Conservation (phyloP, 2,888 invertebrate genomes). For the Tenthredo distinguenda region DNA sequence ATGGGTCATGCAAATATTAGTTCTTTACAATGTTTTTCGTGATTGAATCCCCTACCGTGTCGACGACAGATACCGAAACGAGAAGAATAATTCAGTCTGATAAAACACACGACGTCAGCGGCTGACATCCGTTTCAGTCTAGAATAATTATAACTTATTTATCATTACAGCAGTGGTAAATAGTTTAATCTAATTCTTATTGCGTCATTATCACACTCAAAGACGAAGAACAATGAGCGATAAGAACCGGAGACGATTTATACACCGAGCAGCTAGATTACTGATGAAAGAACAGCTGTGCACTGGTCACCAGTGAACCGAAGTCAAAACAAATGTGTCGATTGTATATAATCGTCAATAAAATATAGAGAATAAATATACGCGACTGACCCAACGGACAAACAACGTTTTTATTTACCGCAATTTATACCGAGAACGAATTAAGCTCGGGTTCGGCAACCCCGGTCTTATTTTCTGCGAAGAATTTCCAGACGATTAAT, state of each 20-base stretch:
- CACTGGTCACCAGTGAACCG: slow-evolving; percentile 17
- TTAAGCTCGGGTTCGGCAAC: background rate
- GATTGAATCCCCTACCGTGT: background rate
- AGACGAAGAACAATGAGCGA: background rate
- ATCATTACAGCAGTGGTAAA: background rate
- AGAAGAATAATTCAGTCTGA: background rate
- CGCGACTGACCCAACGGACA: background rate
- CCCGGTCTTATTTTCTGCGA: background rate
- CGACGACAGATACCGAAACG: background rate
- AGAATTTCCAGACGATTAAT: background rate
- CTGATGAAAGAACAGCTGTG: background rate
- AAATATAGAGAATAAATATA: background rate
- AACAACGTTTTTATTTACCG: background rate
- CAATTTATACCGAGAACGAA: background rate
- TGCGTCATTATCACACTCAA: background rate
- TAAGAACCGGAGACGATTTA: slow-evolving; percentile 12
- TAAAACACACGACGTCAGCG: background rate
- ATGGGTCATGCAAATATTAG: background rate
- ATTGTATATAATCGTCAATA: background rate
- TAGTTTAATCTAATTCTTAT: background rate
- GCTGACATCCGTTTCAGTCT: background rate
- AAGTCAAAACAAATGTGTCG: slow-evolving; percentile 28
- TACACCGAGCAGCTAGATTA: background rate
- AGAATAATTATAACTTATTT: background rate
- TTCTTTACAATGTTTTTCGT: background rate